Evolutionary conservation across 1,140 invertebrate species (phyloP).

Genomic region (Ceratina australensis): DNA sequence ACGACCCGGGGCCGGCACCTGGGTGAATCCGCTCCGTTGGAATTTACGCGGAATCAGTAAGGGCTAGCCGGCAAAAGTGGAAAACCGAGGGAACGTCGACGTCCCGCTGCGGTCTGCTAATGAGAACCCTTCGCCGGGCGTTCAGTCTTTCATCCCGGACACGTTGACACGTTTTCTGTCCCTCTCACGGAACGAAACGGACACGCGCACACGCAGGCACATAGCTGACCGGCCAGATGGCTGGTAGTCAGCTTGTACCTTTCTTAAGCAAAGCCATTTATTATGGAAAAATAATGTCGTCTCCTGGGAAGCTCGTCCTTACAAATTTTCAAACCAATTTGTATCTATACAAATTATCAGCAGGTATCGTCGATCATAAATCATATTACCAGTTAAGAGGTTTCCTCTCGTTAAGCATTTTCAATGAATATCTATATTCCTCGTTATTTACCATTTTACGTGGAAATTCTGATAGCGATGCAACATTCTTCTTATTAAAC

Average conservation of each 20-base stretch:
- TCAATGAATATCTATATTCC: too few relatives aligned
- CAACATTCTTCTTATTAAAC: too few relatives aligned
- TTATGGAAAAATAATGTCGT: too few relatives aligned
- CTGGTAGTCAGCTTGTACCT: constrained; percentile 11
- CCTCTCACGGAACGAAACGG: constrained; percentile 28
- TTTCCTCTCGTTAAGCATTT: too few relatives aligned
- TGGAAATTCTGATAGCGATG: too few relatives aligned
- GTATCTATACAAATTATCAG: too few relatives aligned
- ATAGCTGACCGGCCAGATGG: constrained; percentile 57
- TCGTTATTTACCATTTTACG: too few relatives aligned
- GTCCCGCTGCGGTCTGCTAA: constrained; percentile 65
- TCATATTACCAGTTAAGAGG: too few relatives aligned
- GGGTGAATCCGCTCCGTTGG: constrained; percentile 47
- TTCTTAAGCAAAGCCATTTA: constrained; percentile 20
- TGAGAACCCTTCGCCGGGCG: constrained; percentile 63
- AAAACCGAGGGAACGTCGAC: constrained; percentile 45
- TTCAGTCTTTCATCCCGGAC: constrained; percentile 65
- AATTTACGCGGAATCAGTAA: constrained; percentile 55
- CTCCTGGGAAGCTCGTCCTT: too few relatives aligned
- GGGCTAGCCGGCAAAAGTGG: constrained; percentile 21
- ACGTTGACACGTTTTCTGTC: constrained; percentile 59
- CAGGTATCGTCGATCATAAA: too few relatives aligned
- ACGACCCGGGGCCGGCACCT: constrained; percentile 55
- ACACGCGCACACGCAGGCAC: constrained; percentile 23
- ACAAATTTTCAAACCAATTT: too few relatives aligned